Conservation (phyloP, 1,140 invertebrate genomes). For the Nylanderia fulva region DNA sequence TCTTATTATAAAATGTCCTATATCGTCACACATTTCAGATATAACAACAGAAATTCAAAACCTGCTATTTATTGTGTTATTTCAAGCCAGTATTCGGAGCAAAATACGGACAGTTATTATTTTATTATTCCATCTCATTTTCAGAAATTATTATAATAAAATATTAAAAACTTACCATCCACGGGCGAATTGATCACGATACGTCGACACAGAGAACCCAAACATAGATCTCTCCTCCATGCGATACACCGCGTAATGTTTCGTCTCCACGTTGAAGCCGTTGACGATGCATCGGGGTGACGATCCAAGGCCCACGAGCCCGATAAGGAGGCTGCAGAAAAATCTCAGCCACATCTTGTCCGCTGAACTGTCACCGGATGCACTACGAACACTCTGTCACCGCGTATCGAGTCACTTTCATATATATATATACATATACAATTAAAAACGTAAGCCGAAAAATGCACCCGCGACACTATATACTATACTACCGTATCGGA, state of each 20-base stretch:
- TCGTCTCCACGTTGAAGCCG: constrained; percentile 80
- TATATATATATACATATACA: not conserved
- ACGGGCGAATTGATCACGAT: constrained; percentile 74
- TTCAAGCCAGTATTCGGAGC: not conserved
- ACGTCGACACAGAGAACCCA: constrained; percentile 79
- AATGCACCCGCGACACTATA: not conserved
- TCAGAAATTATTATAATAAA: not conserved
- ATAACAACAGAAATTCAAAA: not conserved
- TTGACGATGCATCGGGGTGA: constrained; percentile 47
- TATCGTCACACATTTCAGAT: not conserved
- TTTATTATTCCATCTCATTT: not conserved
- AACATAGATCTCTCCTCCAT: constrained; percentile 78
- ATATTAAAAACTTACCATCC: constrained; percentile 75
- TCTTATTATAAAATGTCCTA: not conserved
- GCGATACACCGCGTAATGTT: constrained; percentile 78
- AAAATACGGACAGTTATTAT: not conserved
- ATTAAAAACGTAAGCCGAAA: not conserved
- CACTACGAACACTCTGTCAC: constrained; percentile 53
- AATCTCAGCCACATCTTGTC: constrained; percentile 59
- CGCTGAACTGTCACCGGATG: not conserved
- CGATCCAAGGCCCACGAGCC: constrained; percentile 44
- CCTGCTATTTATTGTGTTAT: not conserved
- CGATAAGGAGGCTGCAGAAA: constrained; percentile 39
- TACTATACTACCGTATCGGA: not conserved
- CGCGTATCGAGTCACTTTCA: constrained; percentile 45